Conservation (phyloP, 1,140 invertebrate species). For the Dufourea novaeangliae region DNA sequence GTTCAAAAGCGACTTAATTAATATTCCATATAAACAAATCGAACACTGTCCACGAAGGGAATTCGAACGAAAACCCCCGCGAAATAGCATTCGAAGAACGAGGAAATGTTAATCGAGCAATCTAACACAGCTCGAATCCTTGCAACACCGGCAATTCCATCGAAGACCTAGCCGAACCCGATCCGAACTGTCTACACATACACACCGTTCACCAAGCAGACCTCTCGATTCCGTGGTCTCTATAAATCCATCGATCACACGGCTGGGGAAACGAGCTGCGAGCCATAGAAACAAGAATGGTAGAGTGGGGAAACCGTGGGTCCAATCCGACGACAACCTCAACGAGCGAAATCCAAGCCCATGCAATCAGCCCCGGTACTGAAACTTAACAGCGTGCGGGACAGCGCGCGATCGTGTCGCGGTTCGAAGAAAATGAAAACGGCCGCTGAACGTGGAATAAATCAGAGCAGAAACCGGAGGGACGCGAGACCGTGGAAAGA, state of each 20-base stretch:
- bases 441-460: slow-evolving; percentile 72
- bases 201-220: background rate
- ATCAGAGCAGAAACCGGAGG: slow-evolving; percentile 59
- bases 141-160: too few relatives aligned
- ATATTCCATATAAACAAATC: too few relatives aligned
- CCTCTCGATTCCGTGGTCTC: slow-evolving; percentile 31
- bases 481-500: slow-evolving; percentile 47
- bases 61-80: too few relatives aligned
- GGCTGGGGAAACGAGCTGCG: slow-evolving; percentile 21
- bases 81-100: too few relatives aligned
- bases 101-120: too few relatives aligned
- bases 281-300: background rate
- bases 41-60: too few relatives aligned
- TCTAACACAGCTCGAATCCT: too few relatives aligned
- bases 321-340: slow-evolving; percentile 36
- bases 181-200: background rate
- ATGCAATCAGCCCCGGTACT: slow-evolving; percentile 68
- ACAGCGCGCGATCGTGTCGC: slow-evolving; percentile 48
- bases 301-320: too few relatives aligned
- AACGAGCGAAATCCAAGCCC: slow-evolving; percentile 58
- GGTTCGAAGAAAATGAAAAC: slow-evolving; percentile 65
- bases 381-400: slow-evolving; percentile 69
- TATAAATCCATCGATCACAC: slow-evolving; percentile 50
- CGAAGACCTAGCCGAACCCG: background rate
- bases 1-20: too few relatives aligned